Conservation (phyloP, 2,888 invertebrate species). For the Acrobasis repandana region DNA sequence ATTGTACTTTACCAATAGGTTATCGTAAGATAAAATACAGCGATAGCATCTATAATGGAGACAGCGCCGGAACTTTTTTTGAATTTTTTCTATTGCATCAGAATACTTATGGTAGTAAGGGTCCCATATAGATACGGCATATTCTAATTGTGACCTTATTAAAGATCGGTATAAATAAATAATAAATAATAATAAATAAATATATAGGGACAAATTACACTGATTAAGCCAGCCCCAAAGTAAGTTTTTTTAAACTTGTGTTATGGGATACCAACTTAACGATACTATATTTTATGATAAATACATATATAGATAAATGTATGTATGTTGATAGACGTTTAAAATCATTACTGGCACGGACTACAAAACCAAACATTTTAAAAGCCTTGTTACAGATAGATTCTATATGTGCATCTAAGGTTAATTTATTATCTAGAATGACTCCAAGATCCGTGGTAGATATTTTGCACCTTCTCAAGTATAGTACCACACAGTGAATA, state of each 20-base stretch:
- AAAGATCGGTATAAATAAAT: slow-evolving; percentile 14
- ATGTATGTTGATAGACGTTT: slow-evolving; percentile 2
- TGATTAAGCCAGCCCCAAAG: too few relatives aligned
- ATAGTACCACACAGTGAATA: background rate
- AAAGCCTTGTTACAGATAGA: slow-evolving; percentile 13
- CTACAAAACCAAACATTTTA: slow-evolving; percentile 21
- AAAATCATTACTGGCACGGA: slow-evolving; percentile 10
- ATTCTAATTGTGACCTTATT: slow-evolving; percentile 18
- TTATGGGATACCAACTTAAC: too few relatives aligned
- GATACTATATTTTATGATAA: too few relatives aligned
- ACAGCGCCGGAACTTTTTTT: slow-evolving; percentile 6
- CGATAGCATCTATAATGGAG: too few relatives aligned
- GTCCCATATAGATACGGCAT: slow-evolving; percentile 20
- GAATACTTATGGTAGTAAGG: slow-evolving; percentile 20
- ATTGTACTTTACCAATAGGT: too few relatives aligned
- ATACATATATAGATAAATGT: too few relatives aligned
- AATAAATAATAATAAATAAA: too few relatives aligned
- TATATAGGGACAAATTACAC: too few relatives aligned
- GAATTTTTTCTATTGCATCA: slow-evolving; percentile 12
- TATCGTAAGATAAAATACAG: too few relatives aligned
- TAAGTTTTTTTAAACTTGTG: too few relatives aligned
- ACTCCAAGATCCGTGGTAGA: background rate
- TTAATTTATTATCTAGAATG: background rate
- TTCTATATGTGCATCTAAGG: background rate
- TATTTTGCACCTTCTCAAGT: background rate